Conservation (phyloP, 2,888 invertebrate genomes). For the Megastigmus dorsalis region DNA sequence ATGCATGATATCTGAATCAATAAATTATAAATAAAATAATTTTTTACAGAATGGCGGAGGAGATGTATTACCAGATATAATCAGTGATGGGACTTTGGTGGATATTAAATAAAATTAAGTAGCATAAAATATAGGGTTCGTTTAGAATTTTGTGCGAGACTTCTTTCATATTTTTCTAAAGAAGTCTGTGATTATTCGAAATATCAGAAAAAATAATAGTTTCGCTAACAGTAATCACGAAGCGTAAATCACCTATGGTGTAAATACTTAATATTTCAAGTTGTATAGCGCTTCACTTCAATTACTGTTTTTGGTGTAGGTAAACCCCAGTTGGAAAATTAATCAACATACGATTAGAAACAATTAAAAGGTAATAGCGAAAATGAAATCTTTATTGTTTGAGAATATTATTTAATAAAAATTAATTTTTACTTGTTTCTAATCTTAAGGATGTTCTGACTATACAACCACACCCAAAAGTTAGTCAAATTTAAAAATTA, state of each 20-base stretch:
- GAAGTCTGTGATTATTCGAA: constrained; percentile 28
- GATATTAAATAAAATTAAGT: constrained; percentile 46
- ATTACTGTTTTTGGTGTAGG: constrained; percentile 25
- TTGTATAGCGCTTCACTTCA: constrained; percentile 6
- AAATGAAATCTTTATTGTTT: no score
- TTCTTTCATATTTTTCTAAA: constrained; percentile 23
- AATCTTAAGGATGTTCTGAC: no score
- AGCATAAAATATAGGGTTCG: background rate
- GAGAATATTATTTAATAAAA: no score
- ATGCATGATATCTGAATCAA: background rate
- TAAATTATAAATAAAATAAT: constrained; percentile 14
- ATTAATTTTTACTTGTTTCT: no score
- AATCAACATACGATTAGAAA: constrained; percentile 10
- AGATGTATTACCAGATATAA: constrained; percentile 64
- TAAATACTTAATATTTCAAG: constrained; percentile 44
- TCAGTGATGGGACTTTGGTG: constrained; percentile 60
- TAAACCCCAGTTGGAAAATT: constrained; percentile 3
- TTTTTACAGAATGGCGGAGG: constrained; percentile 62
- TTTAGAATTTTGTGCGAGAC: constrained; percentile 8
- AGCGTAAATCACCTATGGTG: constrained; percentile 19
- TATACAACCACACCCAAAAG: no score
- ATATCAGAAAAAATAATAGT: constrained; percentile 16
- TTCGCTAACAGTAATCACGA: constrained; percentile 34
- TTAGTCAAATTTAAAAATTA: no score
- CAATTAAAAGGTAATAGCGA: no score